Conservation (phyloP, 2,888 invertebrate species). For the Mechanitis mazaeus region DNA sequence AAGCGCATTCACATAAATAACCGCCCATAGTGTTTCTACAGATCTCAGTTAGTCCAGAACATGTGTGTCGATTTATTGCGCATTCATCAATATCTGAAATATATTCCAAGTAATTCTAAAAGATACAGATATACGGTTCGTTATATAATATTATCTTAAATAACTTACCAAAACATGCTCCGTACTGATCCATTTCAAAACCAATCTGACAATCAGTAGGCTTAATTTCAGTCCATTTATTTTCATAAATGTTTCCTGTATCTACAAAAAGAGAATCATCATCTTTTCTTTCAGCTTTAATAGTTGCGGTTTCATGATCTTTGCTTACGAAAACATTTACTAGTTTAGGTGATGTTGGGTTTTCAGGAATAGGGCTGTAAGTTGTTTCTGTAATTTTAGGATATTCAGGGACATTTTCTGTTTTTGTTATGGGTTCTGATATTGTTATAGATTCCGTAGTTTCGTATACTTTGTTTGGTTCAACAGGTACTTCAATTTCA, state of each 20-base stretch:
- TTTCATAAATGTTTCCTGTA: slow-evolving; percentile 48
- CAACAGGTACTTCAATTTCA: slow-evolving; percentile 18
- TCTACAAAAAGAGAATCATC: slow-evolving; percentile 51
- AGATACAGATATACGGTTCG: no score
- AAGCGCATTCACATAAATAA: slow-evolving; percentile 87
- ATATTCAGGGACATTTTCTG: slow-evolving; percentile 10
- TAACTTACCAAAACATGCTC: slow-evolving; percentile 76
- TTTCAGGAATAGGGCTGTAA: slow-evolving; percentile 35
- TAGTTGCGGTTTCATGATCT: slow-evolving; percentile 42
- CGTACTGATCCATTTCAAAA: slow-evolving; percentile 71
- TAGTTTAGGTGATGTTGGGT: slow-evolving; percentile 37
- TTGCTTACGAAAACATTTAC: slow-evolving; percentile 38
- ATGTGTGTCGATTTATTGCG: slow-evolving; percentile 74
- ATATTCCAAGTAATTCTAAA: not conserved
- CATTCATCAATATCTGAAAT: slow-evolving; percentile 89
- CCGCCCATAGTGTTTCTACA: slow-evolving; percentile 93
- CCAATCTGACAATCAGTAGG: slow-evolving; percentile 65
- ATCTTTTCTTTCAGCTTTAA: slow-evolving; percentile 38
- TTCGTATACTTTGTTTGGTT: slow-evolving; percentile 10
- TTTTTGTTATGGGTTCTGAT: not conserved
- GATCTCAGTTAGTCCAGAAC: slow-evolving; percentile 74
- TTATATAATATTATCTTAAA: not conserved
- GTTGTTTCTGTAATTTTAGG: slow-evolving; percentile 34
- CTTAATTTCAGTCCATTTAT: slow-evolving; percentile 51
- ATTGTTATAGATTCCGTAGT: slow-evolving; percentile 4